These are phyloP conservation scores for Sphecodes monilicornis DNA, from an alignment of 2,888 invertebrate species.

Conservation along the genomic window DNA sequence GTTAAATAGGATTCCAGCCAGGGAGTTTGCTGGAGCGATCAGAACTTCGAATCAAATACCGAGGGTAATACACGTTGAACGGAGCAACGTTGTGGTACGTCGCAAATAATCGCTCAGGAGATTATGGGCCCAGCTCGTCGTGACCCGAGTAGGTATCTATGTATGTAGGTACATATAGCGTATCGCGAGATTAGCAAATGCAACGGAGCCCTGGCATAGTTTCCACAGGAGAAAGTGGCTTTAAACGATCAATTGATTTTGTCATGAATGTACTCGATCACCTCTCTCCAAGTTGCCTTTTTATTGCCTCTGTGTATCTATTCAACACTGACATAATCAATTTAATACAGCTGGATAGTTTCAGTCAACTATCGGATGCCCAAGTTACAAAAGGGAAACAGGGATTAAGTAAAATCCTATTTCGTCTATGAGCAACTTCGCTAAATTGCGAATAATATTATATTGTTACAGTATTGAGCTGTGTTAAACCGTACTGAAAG, in stretches of 20 bases:
- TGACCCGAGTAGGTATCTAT: neutral
- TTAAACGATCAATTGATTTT: neutral
- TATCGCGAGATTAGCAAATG: conserved; percentile 6
- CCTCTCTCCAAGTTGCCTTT: neutral
- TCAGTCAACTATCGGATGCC: neutral
- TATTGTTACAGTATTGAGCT: neutral
- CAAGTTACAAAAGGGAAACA: neutral
- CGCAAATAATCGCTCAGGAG: neutral
- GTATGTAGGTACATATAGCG: neutral
- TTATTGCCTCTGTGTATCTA: neutral
- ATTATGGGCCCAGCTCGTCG: neutral
- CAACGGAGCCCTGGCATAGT: neutral
- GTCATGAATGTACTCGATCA: neutral
- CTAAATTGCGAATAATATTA: neutral
- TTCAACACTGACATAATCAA: neutral
- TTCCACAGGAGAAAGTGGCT: conserved; percentile 18
- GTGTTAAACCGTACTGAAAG: neutral
- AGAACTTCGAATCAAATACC: neutral
- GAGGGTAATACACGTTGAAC: too few species aligned
- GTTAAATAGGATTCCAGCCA: neutral
- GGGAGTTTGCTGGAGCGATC: neutral
- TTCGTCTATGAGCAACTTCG: neutral
- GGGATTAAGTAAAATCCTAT: neutral
- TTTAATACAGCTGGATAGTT: too few species aligned
- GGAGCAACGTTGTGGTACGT: neutral